A percentile compares a stretch with the other conserved stretches of the same genome.
Evolutionary conservation across 1,140 invertebrate genomes (phyloP).

Genomic region (Epicauta chinensis): DNA sequence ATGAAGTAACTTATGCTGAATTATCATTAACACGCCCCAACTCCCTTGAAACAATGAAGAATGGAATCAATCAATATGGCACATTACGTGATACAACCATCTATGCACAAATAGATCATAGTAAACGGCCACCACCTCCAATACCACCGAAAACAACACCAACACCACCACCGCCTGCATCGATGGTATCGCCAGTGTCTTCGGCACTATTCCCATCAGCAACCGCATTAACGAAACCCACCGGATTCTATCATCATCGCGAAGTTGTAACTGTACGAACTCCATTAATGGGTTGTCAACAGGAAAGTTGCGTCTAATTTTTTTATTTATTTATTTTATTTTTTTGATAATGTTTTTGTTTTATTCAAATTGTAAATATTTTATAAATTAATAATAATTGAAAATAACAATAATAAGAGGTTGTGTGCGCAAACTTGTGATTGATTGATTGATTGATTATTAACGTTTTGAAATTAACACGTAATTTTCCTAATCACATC

Average conservation of each 20-base stretch:
- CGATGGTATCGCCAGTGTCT: conserved; percentile 37
- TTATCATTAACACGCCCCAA: conserved; percentile 53
- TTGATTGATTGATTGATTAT: no score
- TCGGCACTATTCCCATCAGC: conserved; percentile 31
- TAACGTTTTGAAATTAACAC: background rate
- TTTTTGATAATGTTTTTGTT: no score
- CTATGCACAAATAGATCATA: conserved; percentile 66
- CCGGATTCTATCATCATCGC: conserved; percentile 42
- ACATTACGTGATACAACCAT: conserved; percentile 50
- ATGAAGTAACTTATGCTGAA: conserved; percentile 68
- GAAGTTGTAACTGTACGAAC: conserved; percentile 79
- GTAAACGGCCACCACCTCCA: conserved; percentile 34
- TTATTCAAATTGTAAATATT: no score
- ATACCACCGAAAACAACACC: conserved; percentile 36
- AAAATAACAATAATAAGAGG: no score
- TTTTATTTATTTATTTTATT: background rate
- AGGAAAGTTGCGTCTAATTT: conserved; percentile 77
- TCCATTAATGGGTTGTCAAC: conserved; percentile 70
- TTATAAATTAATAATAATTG: no score
- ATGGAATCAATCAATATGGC: conserved; percentile 34
- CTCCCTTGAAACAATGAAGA: conserved; percentile 47
- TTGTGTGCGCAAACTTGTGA: no score
- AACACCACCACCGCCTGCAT: conserved; percentile 31
- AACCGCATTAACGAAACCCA: conserved; percentile 16
- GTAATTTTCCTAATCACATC: conserved; percentile 13